Base-by-base conservation (phyloP, 1,140 invertebrate genomes). In the Drosophila watanabei region DNA sequence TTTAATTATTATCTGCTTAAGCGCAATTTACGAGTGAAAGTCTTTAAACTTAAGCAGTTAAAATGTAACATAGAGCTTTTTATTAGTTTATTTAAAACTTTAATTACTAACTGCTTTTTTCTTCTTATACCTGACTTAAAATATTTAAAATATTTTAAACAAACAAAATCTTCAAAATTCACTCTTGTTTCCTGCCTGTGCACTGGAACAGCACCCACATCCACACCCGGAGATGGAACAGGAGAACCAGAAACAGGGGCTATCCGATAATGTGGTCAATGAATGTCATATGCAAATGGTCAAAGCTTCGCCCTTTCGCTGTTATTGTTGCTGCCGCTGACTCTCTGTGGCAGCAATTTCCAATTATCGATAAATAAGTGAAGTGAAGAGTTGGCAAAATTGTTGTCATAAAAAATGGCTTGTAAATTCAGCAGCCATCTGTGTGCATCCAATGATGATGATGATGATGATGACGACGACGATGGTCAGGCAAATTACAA, bases 341-440 rank as follows among this genome's bases (percentile, higher is more conserved):
- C 28, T 51, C 35, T 59, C n/a, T 28, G 33, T 59, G 43, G 43
- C 66, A 69, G 85, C 72, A 70, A 65, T 75, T 84, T 88, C 80
- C 80, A 88, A 88, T 89, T 88, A 89, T 89, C 85, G 80, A 84
- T 89, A 80, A 88, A 88, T 78, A 88, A 84, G 65, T 79, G 73
- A 88, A 87, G 69, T 81, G 69, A 81, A 84, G 78, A 84, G 84
- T 48, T 83, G 80, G 62, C 57, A 70, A 80, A 80, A 61, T 80
- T 75, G 30, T 66, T 49, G 57, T 63, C 51, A 88, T 79, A 65
- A 80, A 80, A 87, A 73, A 72, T 73, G 30, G 75, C 76, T 80
- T 70, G 76, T 87, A 76, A 87, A 73, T 76, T 77, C 76, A 77
- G 41, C 83, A 87, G 63, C 80, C 83, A 87, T 60, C 80, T 51